Evolutionary conservation across 2,113 vertebrate genomes (phyloP).

Genomic region (Acanthochromis polyacanthus): DNA sequence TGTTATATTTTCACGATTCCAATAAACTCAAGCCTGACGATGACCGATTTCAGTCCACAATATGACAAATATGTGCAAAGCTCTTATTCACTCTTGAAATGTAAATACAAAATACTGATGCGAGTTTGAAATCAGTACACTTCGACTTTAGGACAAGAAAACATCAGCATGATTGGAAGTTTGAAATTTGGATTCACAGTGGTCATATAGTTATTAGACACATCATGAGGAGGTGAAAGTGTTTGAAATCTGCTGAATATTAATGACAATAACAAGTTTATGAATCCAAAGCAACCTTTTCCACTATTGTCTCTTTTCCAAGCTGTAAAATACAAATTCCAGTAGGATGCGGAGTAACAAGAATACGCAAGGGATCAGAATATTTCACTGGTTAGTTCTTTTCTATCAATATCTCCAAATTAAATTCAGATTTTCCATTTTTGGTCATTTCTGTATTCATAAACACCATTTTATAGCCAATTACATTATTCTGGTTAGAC

Average conservation of each 20-base stretch:
- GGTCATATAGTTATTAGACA: neutral
- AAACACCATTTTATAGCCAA: neutral
- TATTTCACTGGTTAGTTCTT: too few species aligned
- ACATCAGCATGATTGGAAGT: neutral
- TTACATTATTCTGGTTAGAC: neutral
- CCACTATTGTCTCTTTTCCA: too few species aligned
- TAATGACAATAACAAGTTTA: too few species aligned
- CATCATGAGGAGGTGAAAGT: neutral
- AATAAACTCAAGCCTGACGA: slow-evolving; percentile 5
- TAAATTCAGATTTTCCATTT: too few species aligned
- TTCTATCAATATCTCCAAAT: too few species aligned
- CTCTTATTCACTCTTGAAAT: slow-evolving; percentile 4
- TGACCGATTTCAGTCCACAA: slow-evolving; percentile 38
- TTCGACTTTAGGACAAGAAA: neutral
- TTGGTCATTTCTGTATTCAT: neutral
- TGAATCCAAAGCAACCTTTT: too few species aligned
- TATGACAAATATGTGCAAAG: slow-evolving; percentile 19
- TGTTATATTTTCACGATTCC: neutral
- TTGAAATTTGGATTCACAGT: slow-evolving; percentile 4
- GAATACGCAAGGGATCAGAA: too few species aligned
- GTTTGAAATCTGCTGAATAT: neutral
- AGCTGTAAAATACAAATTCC: too few species aligned
- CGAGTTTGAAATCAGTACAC: neutral
- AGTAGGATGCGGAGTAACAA: too few species aligned
- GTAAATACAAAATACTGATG: slow-evolving; percentile 6